These are phyloP conservation scores for Lithophane ornitopus DNA, from an alignment of 2,888 invertebrate species.

Conservation along the genomic window DNA sequence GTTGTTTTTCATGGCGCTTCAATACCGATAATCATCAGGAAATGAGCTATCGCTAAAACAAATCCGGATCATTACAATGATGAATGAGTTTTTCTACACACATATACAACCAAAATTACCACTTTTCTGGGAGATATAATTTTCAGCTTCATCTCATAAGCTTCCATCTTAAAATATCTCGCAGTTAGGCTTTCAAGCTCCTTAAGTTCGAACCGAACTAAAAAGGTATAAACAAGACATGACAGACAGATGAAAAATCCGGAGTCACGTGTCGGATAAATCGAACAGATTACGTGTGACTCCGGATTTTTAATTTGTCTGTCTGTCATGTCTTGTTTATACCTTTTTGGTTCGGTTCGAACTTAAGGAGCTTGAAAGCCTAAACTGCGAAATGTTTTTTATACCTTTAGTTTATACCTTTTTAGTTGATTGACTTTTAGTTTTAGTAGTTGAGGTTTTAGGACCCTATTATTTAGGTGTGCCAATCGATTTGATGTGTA, in stretches of 20 bases:
- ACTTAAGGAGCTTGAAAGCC: no score
- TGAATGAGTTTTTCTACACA: not conserved
- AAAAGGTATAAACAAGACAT: no score
- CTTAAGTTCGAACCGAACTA: no score
- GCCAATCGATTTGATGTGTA: constrained; percentile 27
- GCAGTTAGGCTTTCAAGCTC: constrained; percentile 7
- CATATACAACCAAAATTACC: constrained; percentile 1
- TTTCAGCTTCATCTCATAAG: not conserved
- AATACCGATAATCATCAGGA: not conserved
- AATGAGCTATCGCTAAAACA: constrained; percentile 7
- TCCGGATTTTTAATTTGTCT: no score
- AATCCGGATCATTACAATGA: not conserved
- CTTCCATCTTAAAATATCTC: not conserved
- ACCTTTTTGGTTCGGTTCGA: no score
- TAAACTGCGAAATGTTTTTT: no score
- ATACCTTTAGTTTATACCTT: no score
- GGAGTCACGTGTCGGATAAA: no score
- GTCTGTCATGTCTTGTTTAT: no score
- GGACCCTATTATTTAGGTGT: not conserved
- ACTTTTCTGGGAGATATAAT: not conserved
- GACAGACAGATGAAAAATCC: no score
- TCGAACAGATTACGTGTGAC: no score
- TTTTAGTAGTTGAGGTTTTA: not conserved
- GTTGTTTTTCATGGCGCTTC: constrained; percentile 2
- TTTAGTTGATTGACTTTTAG: not conserved